Evolutionary conservation across 2,113 vertebrate species (phyloP).

Genomic region (Nycticryphes semicollaris): DNA sequence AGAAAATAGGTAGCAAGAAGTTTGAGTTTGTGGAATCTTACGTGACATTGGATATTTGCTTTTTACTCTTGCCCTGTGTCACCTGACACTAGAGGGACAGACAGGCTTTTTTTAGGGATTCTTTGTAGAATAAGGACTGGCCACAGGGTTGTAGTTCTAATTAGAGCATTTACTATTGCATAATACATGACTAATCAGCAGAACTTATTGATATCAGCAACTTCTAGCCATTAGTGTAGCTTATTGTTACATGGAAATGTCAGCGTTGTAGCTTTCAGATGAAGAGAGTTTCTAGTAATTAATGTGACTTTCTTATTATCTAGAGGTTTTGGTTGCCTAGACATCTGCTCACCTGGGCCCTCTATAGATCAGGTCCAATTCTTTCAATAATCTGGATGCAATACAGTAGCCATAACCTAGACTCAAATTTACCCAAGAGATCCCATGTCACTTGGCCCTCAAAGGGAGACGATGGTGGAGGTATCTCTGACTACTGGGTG

Average conservation of each 20-base stretch:
- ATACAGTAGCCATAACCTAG: neutral
- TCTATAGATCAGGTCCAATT: neutral
- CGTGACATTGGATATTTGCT: neutral
- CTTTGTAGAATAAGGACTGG: neutral
- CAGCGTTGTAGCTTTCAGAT: neutral
- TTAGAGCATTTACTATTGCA: neutral
- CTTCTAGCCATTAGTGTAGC: neutral
- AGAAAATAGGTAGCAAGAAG: neutral
- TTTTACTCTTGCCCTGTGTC: neutral
- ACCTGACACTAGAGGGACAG: neutral
- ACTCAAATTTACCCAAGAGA: neutral
- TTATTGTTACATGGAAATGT: neutral
- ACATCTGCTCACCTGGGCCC: neutral
- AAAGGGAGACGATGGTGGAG: neutral
- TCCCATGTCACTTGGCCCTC: neutral
- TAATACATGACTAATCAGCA: neutral
- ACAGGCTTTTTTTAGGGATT: neutral
- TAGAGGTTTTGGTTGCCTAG: neutral
- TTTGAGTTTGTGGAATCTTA: neutral
- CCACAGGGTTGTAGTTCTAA: neutral
- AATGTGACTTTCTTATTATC: neutral
- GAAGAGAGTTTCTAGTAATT: neutral
- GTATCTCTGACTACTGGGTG: fast-evolving
- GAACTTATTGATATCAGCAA: neutral
- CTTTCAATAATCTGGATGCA: neutral